Base-by-base conservation (phyloP, 1,140 invertebrate species). In the Cyrtorhinus lividipennis region DNA sequence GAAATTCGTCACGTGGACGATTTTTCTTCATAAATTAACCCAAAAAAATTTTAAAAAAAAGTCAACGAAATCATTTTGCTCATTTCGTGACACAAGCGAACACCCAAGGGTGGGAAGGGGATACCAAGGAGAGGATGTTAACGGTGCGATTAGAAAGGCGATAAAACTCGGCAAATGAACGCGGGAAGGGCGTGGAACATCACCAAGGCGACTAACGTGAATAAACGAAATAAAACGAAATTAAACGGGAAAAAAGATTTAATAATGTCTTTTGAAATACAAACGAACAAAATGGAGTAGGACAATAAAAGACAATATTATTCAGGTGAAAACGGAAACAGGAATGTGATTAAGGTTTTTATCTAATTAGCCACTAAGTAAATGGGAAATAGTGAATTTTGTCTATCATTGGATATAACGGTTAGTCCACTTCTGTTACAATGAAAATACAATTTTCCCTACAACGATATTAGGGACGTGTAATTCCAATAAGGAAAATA, bases 11-110 rank as follows among this genome's bases (percentile, higher is more conserved):
- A n/a, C n/a, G n/a, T n/a, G n/a, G n/a, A n/a, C n/a, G n/a, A n/a
- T n/a, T n/a, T n/a, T n/a, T n/a, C n/a, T n/a, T n/a, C n/a, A n/a
- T n/a, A 45, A 45, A 38, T 5, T 38, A 38, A 8, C 30, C 15
- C 5, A 38, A 38, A 15, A 38, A 15, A 38, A 38, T 18, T 25
- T n/a, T 20, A 62, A 56, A 22, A 25, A 45, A 63, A 63, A 63
- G 18, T 44, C 56, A 63, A 63, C 25, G 57, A 63, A 59, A 59
- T 23, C 15, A 59, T 59, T 63, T 59, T 59, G 38, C 59, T 53
- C 45, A 25, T 57, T 63, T 63, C 48, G 18, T 46, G n/a, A n/a
- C n/a, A n/a, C n/a, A n/a, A n/a, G n/a, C n/a, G n/a, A n/a, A n/a
- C n/a, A n/a, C n/a, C n/a, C n/a, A n/a, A n/a, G n/a, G n/a, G n/a